These are phyloP conservation scores for Ornithoptera priamus DNA, from an alignment of 2,888 invertebrate species.

Conservation along the genomic window DNA sequence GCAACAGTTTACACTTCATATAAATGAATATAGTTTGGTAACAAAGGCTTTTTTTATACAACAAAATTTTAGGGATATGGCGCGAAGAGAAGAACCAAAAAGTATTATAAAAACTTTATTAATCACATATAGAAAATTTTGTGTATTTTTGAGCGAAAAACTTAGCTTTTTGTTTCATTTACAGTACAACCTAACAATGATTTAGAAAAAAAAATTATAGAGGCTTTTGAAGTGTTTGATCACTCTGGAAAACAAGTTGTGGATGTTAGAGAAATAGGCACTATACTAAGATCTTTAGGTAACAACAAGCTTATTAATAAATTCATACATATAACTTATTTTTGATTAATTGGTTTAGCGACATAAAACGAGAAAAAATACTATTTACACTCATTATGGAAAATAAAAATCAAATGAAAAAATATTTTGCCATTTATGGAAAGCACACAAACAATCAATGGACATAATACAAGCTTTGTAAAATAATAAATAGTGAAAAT, in stretches of 20 bases:
- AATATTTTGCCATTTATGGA: too few species aligned
- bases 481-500: too few species aligned
- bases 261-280: conserved; percentile 94
- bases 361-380: too few species aligned
- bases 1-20: neutral
- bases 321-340: too few species aligned
- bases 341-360: too few species aligned
- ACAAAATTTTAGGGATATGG: conserved; percentile 45
- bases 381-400: too few species aligned
- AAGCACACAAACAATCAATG: too few species aligned
- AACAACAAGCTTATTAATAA: neutral
- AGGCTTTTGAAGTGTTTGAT: conserved; percentile 95
- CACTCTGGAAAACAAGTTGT: conserved; percentile 92
- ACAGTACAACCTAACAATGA: conserved; percentile 82
- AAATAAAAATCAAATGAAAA: too few species aligned
- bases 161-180: conserved; percentile 33
- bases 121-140: neutral
- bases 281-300: conserved; percentile 92
- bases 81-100: conserved; percentile 63
- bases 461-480: too few species aligned
- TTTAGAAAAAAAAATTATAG: conserved; percentile 88
- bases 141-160: neutral
- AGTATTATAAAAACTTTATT: conserved; percentile 41
- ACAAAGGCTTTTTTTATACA: neutral
- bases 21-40: neutral